These are phyloP conservation scores for Plagiodera versicolora DNA, from an alignment of 2,888 invertebrate species.

Conservation along the genomic window DNA sequence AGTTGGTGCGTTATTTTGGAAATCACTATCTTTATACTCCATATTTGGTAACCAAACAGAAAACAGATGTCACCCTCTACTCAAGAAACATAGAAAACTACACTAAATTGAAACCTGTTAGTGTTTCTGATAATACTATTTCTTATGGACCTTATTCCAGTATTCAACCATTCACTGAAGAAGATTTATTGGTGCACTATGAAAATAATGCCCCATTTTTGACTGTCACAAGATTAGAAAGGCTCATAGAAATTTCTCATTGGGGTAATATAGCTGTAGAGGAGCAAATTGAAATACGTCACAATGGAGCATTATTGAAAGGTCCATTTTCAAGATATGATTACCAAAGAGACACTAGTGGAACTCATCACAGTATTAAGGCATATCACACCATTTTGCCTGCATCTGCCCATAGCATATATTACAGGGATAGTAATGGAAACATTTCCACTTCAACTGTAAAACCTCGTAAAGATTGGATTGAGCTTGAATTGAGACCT, in stretches of 20 bases:
- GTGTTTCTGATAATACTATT: constrained; percentile 77
- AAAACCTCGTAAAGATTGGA: constrained; percentile 83
- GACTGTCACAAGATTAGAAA: constrained; percentile 76
- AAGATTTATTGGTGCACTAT: constrained; percentile 81
- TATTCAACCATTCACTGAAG: constrained; percentile 60
- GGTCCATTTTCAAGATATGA: constrained; percentile 97
- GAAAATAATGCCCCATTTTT: constrained; percentile 97
- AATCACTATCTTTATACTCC: constrained; percentile 83
- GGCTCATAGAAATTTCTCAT: constrained; percentile 94
- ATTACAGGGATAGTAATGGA: constrained; percentile 97
- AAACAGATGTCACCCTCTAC: constrained; percentile 69
- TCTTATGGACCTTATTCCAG: constrained; percentile 88
- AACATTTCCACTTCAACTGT: constrained; percentile 98
- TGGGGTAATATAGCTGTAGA: constrained; percentile 99
- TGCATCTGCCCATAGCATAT: constrained; percentile 91
- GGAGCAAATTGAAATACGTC: constrained; percentile 88
- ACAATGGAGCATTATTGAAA: constrained; percentile 91
- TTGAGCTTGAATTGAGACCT: constrained; percentile 94
- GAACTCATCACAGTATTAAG: constrained; percentile 86
- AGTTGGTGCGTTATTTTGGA: constrained; percentile 85
- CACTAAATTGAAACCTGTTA: constrained; percentile 78
- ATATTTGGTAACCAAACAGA: constrained; percentile 79
- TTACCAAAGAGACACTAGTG: constrained; percentile 90
- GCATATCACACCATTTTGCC: constrained; percentile 85
- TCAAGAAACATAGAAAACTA: constrained; percentile 81